A percentile compares a stretch with the other conserved stretches of the same genome.
phyloP scores from a whole-genome alignment of 1,140 invertebrate species.

The Wasmannia auropunctata region DNA sequence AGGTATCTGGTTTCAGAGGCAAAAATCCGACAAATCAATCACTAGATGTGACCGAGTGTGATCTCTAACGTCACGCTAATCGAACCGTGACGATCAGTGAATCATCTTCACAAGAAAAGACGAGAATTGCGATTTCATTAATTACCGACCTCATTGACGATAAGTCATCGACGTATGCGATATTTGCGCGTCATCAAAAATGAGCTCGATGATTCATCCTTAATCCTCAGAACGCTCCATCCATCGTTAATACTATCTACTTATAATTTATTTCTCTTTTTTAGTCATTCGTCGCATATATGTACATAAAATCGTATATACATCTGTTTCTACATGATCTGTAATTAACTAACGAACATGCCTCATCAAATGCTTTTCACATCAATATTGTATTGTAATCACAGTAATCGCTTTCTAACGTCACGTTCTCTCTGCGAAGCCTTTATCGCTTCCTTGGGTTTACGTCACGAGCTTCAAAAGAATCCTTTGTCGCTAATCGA shows the following conservation, averaged over 20 bases:
- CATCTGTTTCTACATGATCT: not conserved
- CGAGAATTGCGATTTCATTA: conserved; percentile 37
- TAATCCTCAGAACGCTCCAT: conserved; percentile 43
- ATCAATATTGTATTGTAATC: conserved; percentile 11
- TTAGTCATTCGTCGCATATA: conserved; percentile 44
- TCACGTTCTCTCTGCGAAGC: not conserved
- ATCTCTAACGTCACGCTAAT: conserved; percentile 40
- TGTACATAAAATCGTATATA: conserved; percentile 15
- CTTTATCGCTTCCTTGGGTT: conserved; percentile 16
- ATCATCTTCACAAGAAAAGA: conserved; percentile 46
- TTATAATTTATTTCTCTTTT: conserved; percentile 38
- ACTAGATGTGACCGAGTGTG: conserved; percentile 60
- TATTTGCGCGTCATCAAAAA: conserved; percentile 39
- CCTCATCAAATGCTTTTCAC: not conserved
- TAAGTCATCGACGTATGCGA: not conserved
- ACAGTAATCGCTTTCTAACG: not conserved
- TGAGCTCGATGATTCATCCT: conserved; percentile 25
- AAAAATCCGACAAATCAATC: conserved; percentile 19
- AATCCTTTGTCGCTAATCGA: conserved; percentile 54
- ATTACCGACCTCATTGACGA: conserved; percentile 33
- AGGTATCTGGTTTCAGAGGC: conserved; percentile 24
- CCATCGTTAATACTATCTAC: conserved; percentile 52
- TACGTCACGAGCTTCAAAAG: not conserved
- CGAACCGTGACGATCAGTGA: not conserved
- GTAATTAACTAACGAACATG: conserved; percentile 30